Base-by-base conservation (phyloP, 2,797 vertebrate genomes). In the Siniperca scherzeri region DNA sequence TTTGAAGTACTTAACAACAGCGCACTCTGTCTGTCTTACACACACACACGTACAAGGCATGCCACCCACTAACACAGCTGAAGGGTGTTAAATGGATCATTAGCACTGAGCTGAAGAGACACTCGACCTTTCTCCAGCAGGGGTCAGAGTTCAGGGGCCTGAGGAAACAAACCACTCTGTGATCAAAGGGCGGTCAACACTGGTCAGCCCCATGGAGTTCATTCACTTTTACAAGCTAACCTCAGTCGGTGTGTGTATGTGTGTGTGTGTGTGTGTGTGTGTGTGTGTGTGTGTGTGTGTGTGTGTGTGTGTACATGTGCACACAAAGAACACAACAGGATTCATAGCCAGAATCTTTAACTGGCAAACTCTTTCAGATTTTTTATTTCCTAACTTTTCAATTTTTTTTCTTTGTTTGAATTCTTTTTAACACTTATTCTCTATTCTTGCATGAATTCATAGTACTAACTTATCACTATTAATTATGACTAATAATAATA, bases 51-150 rank as follows among this genome's bases (percentile, higher is more conserved):
- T 64, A 74, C 74, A 73, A 68, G 38, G 66, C 69, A 33, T 61
- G 66, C 77, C 83, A 82, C 85, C 89, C 88, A 83, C 81, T 30
- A 65, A 84, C 85, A 82, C 77, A 55, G 85, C 82, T 83, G 16
- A 84, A 91, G 91, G 95, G 94, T 93, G 96, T 97, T 97, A 97
- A 98, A 97, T 80, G 96, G 95, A 94, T 97, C 97, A 97, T 98
- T 98, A 97, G 96, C 97, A 94, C 95, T 86, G 94, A 94, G 95
- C 94, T 93, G 94, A 95, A 92, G 94, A 95, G 92, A 93, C 83
- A 85, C 91, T 91, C 70, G 10, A 90, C 91, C 91, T 89, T 83
- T 86, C 79, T 42, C 92, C 92, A 90, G 94, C 93, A 89, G 95
- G 93, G 96, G 96, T 93, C 92, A 96, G 94, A 96, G 95, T 94